Evolutionary conservation across 2,797 vertebrate genomes (phyloP).

Genomic region (Tragelaphus oryx): DNA sequence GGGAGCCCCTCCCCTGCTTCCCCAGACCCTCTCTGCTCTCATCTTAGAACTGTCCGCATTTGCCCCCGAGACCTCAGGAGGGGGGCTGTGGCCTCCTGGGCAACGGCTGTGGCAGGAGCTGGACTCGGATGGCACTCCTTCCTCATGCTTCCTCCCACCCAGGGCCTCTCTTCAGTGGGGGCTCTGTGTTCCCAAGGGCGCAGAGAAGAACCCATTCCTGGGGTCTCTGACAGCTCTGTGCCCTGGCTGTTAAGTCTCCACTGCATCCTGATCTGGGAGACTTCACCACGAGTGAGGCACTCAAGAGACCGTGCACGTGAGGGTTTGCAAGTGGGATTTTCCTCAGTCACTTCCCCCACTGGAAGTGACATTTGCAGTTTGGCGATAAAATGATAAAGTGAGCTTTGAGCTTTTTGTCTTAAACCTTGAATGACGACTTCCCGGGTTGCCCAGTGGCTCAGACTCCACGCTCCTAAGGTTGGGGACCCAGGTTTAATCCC

Average conservation of each 20-base stretch:
- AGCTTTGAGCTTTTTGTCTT: not conserved
- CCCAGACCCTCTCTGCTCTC: not conserved
- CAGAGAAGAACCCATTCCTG: not conserved
- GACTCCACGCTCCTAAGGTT: not conserved
- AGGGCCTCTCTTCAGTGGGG: not conserved
- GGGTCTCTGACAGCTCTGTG: not conserved
- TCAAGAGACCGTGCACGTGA: accelerated
- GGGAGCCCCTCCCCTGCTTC: not conserved
- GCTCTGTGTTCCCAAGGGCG: accelerated
- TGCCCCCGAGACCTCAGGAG: not conserved
- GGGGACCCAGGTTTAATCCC: not conserved
- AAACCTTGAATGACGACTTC: accelerated
- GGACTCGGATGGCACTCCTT: not conserved
- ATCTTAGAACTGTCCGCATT: accelerated
- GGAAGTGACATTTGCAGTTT: not conserved
- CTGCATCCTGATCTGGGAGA: accelerated
- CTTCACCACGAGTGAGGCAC: not conserved
- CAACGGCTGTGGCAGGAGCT: too few species aligned
- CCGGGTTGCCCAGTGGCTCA: not conserved
- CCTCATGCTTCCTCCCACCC: not conserved
- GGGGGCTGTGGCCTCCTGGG: accelerated
- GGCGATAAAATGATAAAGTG: not conserved
- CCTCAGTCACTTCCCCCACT: too few species aligned
- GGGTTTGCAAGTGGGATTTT: too few species aligned
- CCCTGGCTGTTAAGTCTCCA: too few species aligned